Base-by-base conservation (phyloP, 1,140 invertebrate species). In the Drosophila kohkoa region DNA sequence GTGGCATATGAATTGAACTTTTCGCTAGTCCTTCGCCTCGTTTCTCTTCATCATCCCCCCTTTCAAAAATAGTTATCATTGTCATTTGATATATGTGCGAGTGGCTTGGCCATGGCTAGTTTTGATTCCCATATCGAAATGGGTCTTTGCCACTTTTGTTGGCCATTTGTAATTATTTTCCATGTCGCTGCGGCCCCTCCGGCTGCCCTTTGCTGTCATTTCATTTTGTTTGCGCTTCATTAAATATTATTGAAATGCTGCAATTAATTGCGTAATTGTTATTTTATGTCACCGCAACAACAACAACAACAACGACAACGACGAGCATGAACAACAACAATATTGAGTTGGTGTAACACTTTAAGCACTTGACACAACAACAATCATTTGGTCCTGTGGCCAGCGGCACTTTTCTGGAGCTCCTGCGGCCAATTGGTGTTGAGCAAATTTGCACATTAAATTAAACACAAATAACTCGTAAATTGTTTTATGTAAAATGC, bases 201-300 rank as follows among this genome's bases (percentile, higher is more conserved):
- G 41, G 38, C 45, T 35, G 43, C 20, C 8, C 16, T 49, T 11
- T 60, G 77, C 67, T 83, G 85, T 72, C 74, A 77, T 89, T 85
- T 85, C 71, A 85, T 83, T 83, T 69, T 85, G 85, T 88, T 88
- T 88, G 82, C 85, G 85, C 85, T 85, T 88, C 85, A 88, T 88
- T 88, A 88, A 88, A 88, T 88, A 88, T 88, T 89, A 88, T 88
- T 90, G 81, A 88, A 88, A 85, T 88, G 77, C 75, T 81, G 85
- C 85, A 88, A 88, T 88, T 88, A 88, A 88, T 88, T 85, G 85
- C 77, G 86, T 88, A 88, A 88, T 88, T 88, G 85, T 88, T 88
- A 88, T 88, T 89, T 88, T 88, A 88, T 88, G 85, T 89, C 68
- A 48, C 46, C 46, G 48, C 57, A 54, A 52, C 68, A 73, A 48